Conservation (phyloP, 2,797 vertebrate genomes). For the Clamator glandarius region DNA sequence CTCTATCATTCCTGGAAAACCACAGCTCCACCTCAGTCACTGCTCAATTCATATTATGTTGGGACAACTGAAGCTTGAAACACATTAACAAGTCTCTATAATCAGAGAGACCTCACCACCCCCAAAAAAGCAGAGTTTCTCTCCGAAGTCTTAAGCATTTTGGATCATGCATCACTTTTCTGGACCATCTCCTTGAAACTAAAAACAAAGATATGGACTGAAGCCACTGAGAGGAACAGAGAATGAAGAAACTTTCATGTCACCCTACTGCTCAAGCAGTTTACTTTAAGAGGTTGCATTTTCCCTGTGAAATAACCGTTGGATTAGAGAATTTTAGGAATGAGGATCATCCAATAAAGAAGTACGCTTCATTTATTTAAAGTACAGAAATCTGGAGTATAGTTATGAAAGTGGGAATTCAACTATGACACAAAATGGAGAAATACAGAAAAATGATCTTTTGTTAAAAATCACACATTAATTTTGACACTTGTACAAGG, state of each 20-base stretch:
- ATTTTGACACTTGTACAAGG: not conserved
- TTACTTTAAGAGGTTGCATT: not conserved
- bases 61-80: not conserved
- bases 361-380: not conserved
- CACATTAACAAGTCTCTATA: not conserved
- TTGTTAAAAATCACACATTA: not conserved
- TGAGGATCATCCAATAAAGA: not conserved
- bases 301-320: not conserved
- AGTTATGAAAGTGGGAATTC: not conserved
- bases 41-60: not conserved
- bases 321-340: not conserved
- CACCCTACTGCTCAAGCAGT: not conserved
- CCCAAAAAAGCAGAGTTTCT: not conserved
- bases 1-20: not conserved
- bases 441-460: not conserved
- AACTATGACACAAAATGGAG: not conserved
- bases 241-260: not conserved
- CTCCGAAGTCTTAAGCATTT: not conserved
- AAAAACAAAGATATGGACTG: not conserved
- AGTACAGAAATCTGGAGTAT: not conserved
- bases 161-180: not conserved
- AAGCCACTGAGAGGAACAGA: not conserved
- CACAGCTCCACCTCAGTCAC: not conserved
- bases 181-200: not conserved
- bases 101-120: not conserved